Conservation (phyloP, 1,140 invertebrate species). For the Diachasma alloeum region DNA sequence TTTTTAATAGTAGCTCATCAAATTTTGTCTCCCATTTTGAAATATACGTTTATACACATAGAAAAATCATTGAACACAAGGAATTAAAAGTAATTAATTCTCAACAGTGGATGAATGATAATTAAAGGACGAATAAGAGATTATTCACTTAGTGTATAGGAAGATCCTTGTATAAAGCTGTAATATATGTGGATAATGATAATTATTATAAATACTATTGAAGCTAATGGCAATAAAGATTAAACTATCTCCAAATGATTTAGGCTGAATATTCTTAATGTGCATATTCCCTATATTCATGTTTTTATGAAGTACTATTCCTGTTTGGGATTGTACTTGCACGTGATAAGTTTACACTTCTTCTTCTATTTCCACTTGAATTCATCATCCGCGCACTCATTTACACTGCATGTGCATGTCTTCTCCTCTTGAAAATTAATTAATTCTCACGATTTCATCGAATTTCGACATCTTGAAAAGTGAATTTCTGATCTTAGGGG, state of each 20-base stretch:
- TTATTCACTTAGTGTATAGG: slow-evolving; percentile 43
- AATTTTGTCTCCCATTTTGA: slow-evolving; percentile 32
- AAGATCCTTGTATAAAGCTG: slow-evolving; percentile 58
- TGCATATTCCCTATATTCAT: slow-evolving; percentile 14
- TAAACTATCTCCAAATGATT: slow-evolving; percentile 50
- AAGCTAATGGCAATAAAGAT: slow-evolving; percentile 58
- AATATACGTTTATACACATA: slow-evolving; percentile 34
- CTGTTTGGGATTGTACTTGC: not conserved
- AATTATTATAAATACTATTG: slow-evolving; percentile 53
- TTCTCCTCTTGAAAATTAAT: not conserved
- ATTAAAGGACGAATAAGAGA: not conserved
- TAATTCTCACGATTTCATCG: not conserved
- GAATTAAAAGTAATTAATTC: slow-evolving; percentile 23
- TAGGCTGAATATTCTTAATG: slow-evolving; percentile 30
- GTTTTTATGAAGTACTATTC: slow-evolving; percentile 4
- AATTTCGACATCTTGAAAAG: not conserved
- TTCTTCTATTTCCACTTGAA: no score
- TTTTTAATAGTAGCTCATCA: slow-evolving; percentile 26
- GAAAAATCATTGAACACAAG: not conserved
- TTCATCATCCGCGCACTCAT: not conserved
- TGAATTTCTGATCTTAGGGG: not conserved
- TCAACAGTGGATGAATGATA: slow-evolving; percentile 33
- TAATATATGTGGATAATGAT: slow-evolving; percentile 61
- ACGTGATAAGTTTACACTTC: not conserved
- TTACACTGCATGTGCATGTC: slow-evolving; percentile 30